These are phyloP conservation scores for Morinoia aosen DNA, from an alignment of 2,888 invertebrate species.

Conservation along the genomic window DNA sequence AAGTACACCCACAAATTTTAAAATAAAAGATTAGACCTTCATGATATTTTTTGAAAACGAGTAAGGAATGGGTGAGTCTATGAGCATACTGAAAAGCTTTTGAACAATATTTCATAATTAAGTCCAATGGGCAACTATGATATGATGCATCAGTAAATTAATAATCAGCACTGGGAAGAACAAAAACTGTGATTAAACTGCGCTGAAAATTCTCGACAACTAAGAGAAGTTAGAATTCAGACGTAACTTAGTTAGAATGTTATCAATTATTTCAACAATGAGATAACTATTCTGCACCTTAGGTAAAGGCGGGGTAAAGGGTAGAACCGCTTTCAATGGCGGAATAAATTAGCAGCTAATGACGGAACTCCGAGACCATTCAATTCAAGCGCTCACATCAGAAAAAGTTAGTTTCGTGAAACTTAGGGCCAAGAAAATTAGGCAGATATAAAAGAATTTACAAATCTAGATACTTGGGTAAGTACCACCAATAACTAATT, in stretches of 20 bases:
- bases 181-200: not conserved
- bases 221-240: conserved; percentile 17
- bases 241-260: conserved; percentile 21
- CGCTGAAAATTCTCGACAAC: not conserved
- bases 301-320: conserved; percentile 1
- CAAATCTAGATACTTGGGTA: not conserved
- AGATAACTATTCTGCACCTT: not conserved
- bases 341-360: conserved; percentile 24
- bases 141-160: not conserved
- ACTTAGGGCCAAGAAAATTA: conserved; percentile 1
- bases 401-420: not conserved
- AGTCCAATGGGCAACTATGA: not conserved
- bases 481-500: not conserved
- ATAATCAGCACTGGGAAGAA: not conserved
- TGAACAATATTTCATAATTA: not conserved
- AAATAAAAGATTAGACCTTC: conserved; percentile 28
- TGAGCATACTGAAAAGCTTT: not conserved
- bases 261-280: conserved; percentile 4
- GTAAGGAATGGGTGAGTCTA: conserved; percentile 14
- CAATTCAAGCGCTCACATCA: conserved; percentile 18
- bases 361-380: not conserved
- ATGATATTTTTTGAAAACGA: not conserved
- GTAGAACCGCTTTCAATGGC: conserved; percentile 33
- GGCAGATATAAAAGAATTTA: not conserved
- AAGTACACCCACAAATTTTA: not conserved